These are phyloP conservation scores for Rhinolophus ferrumequinum DNA, from an alignment of 2,113 vertebrate species.

Conservation along the genomic window DNA sequence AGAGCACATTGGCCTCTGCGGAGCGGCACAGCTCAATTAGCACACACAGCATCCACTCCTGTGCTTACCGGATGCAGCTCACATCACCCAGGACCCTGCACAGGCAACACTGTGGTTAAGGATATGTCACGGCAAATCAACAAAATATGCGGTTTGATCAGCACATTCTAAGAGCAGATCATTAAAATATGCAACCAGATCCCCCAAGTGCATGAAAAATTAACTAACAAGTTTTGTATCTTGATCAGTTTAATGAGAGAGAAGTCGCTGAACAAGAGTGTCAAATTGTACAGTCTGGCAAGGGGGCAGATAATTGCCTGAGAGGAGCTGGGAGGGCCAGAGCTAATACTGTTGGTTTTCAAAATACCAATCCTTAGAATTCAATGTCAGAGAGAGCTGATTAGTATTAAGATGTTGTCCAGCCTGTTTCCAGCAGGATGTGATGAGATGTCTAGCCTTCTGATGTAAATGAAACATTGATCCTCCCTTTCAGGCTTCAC, in stretches of 20 bases:
- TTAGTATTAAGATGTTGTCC: constrained; percentile 67
- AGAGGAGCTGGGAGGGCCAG: constrained; percentile 28
- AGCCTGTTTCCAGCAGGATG: constrained; percentile 61
- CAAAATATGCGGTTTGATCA: constrained; percentile 72
- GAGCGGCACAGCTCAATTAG: constrained; percentile 73
- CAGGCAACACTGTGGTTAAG: constrained; percentile 35
- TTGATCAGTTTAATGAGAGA: constrained; percentile 62
- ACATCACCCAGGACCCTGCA: constrained; percentile 56
- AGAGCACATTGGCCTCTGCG: not conserved
- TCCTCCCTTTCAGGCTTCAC: constrained; percentile 66
- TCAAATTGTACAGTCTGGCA: constrained; percentile 36
- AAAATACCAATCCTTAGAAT: not conserved
- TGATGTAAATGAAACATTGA: constrained; percentile 82
- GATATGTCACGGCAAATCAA: constrained; percentile 75
- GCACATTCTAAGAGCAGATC: constrained; percentile 65
- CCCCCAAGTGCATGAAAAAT: constrained; percentile 70
- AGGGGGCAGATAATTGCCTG: constrained; percentile 47
- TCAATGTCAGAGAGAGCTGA: constrained; percentile 50
- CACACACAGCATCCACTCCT: not conserved
- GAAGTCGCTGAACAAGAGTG: constrained; percentile 53
- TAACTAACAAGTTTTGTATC: constrained; percentile 67
- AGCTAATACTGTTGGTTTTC: constrained; percentile 47
- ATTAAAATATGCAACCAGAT: constrained; percentile 77
- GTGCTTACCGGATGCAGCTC: constrained; percentile 70
- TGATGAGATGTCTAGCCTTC: constrained; percentile 63